These are phyloP conservation scores for Anniella stebbinsi DNA, from an alignment of 2,797 vertebrate genomes.

Conservation along the genomic window DNA sequence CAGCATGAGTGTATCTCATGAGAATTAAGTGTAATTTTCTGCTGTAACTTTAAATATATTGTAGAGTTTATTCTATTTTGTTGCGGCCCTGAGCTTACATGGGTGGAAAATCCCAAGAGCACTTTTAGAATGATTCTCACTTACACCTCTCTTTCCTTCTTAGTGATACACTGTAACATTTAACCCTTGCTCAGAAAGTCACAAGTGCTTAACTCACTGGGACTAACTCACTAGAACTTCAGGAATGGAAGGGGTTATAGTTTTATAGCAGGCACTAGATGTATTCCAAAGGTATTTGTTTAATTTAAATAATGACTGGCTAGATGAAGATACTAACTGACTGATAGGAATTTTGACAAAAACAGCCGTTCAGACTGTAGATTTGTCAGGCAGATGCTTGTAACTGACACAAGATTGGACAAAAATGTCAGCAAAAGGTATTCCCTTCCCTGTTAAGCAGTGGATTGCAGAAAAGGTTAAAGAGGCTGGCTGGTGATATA, in stretches of 20 bases:
- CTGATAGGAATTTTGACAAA: not conserved
- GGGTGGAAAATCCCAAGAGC: not conserved
- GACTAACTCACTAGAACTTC: not conserved
- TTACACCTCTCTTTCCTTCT: not conserved
- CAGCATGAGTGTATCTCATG: not conserved
- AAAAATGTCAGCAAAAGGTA: constrained; percentile 12
- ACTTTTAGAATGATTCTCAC: constrained; percentile 34
- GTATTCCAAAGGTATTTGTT: not conserved
- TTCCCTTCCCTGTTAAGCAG: not conserved
- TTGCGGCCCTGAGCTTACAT: constrained; percentile 17
- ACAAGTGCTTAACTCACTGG: not conserved
- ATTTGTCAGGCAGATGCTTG: not conserved
- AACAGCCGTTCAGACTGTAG: not conserved
- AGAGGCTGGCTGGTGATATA: constrained; percentile 5
- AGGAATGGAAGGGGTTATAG: not conserved
- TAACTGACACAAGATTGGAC: not conserved
- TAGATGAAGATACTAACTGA: not conserved
- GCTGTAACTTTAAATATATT: constrained; percentile 26
- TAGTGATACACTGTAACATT: not conserved
- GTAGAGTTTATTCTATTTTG: constrained; percentile 10
- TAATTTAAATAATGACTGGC: not conserved
- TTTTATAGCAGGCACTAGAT: not conserved
- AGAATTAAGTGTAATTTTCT: not conserved
- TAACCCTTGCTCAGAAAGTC: not conserved
- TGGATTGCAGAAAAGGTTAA: constrained; percentile 22